phyloP scores from a whole-genome alignment of 2,888 invertebrate species.

The Tricholauxania praeusta region DNA sequence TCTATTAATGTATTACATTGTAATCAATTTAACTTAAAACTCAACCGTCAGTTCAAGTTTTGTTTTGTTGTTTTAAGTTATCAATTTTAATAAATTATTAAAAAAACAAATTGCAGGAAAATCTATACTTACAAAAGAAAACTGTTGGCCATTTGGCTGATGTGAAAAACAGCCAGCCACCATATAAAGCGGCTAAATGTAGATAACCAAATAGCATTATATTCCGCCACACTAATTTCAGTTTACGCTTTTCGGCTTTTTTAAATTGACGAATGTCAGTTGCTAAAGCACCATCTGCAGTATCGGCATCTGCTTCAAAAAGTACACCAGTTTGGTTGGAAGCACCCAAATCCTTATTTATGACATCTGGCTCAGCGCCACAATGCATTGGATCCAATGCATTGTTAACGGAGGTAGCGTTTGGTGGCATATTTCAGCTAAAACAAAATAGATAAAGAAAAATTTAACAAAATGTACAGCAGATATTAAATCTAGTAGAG shows the following conservation, averaged over 20 bases:
- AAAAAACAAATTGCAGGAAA: background rate
- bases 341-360: conserved; percentile 28
- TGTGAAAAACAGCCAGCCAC: conserved; percentile 77
- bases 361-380: background rate
- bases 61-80: background rate
- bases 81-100: background rate
- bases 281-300: conserved; percentile 71
- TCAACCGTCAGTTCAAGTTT: background rate
- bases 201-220: conserved; percentile 80
- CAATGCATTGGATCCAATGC: background rate
- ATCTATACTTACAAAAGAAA: conserved; percentile 75
- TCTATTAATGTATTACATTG: too few relatives aligned
- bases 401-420: conserved; percentile 48
- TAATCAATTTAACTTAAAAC: too few relatives aligned
- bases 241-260: conserved; percentile 71
- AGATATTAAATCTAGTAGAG: too few relatives aligned
- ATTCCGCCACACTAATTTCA: conserved; percentile 83
- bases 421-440: conserved; percentile 58
- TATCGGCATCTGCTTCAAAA: conserved; percentile 75
- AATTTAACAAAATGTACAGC: too few relatives aligned
- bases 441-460: conserved; percentile 14
- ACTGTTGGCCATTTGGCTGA: conserved; percentile 80
- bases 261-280: conserved; percentile 71
- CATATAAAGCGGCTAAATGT: conserved; percentile 81
- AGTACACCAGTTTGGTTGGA: conserved; percentile 71